Percentiles rank a stretch among this genome's conserved stretches.
phyloP scores from a whole-genome alignment of 1,140 invertebrate genomes.

The Agrypnia vestita region DNA sequence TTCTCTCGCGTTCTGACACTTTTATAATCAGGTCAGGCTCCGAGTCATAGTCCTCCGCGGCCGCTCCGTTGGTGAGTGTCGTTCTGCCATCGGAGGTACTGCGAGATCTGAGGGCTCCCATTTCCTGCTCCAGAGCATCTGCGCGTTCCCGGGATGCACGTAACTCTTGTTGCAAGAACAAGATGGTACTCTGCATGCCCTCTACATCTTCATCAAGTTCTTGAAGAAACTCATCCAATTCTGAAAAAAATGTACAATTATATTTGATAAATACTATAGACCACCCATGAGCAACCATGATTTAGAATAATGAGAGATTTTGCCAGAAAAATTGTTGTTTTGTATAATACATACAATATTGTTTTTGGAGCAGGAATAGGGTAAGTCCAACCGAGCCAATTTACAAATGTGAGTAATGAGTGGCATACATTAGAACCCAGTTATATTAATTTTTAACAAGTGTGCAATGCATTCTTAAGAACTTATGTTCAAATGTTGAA shows the following conservation, averaged over 20 bases:
- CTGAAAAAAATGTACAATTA: constrained; percentile 73
- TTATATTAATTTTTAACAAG: too few relatives aligned
- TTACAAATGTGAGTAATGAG: too few relatives aligned
- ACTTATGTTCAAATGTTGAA: too few relatives aligned
- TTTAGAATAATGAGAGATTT: too few relatives aligned
- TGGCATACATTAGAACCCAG: too few relatives aligned
- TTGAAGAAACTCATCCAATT: constrained; percentile 95
- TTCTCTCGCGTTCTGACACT: constrained; percentile 58
- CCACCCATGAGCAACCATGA: background rate
- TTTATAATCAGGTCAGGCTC: constrained; percentile 59
- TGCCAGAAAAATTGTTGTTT: too few relatives aligned
- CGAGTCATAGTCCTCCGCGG: constrained; percentile 56
- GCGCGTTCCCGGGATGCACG: constrained; percentile 82
- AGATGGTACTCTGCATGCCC: constrained; percentile 98
- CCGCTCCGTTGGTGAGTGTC: constrained; percentile 35
- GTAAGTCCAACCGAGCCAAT: too few relatives aligned
- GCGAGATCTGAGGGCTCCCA: constrained; percentile 28
- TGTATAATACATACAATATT: too few relatives aligned
- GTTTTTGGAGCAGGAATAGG: too few relatives aligned
- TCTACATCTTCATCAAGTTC: constrained; percentile 98
- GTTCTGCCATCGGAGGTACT: background rate
- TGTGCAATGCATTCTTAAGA: too few relatives aligned
- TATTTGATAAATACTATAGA: background rate
- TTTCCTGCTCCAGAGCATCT: constrained; percentile 39
- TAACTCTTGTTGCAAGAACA: constrained; percentile 93